A percentile compares a stretch with the other conserved stretches of the same genome.
Conservation (phyloP, 2,797 vertebrate genomes). For the Cheirogaleus major region DNA sequence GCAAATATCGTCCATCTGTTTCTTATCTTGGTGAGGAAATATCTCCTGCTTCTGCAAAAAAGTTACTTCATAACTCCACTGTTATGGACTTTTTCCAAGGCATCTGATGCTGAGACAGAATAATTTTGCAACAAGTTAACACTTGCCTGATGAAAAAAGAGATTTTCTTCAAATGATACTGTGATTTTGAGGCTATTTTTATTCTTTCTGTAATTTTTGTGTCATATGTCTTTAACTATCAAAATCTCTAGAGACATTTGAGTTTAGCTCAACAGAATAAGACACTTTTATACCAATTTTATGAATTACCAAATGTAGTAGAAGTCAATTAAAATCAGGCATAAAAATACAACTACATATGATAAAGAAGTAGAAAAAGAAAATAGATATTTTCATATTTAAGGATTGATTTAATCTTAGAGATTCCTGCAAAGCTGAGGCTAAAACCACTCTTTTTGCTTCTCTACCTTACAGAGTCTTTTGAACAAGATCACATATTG, state of each 20-base stretch:
- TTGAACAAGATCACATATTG: background rate
- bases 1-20: conserved; percentile 39
- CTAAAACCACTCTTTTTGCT: background rate
- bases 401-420: conserved; percentile 28
- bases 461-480: background rate
- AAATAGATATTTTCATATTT: conserved; percentile 53
- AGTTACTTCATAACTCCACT: background rate
- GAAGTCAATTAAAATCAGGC: conserved; percentile 57
- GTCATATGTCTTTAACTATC: conserved; percentile 55
- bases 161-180: conserved; percentile 66
- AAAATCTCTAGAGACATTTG: conserved; percentile 47
- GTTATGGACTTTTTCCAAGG: conserved; percentile 23
- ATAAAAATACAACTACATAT: conserved; percentile 34
- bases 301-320: conserved; percentile 30
- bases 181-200: conserved; percentile 53
- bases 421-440: background rate
- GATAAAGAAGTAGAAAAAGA: conserved; percentile 55
- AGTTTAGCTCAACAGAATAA: conserved; percentile 44
- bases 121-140: conserved; percentile 61
- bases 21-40: conserved; percentile 71
- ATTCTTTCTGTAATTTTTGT: conserved; percentile 60
- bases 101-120: conserved; percentile 39
- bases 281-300: conserved; percentile 55
- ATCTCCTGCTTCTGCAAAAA: conserved; percentile 50
- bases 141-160: conserved; percentile 47